These are phyloP conservation scores for Malacoraja senta DNA, from an alignment of 2,797 vertebrate genomes.

Conservation along the genomic window DNA sequence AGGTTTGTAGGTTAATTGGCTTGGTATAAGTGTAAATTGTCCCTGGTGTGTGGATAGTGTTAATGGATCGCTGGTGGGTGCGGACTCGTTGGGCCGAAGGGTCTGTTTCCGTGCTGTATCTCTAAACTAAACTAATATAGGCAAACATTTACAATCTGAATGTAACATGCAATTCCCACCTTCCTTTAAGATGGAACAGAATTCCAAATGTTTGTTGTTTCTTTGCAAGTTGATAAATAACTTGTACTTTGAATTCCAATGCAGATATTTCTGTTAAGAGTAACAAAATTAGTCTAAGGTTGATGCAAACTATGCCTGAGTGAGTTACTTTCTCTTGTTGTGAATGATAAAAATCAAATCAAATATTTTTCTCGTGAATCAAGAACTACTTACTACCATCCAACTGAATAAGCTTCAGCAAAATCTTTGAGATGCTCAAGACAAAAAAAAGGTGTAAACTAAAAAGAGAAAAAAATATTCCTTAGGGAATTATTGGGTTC, in stretches of 20 bases:
- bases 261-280: too few relatives aligned
- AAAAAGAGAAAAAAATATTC: not conserved
- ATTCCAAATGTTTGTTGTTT: not conserved
- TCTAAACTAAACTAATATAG: not conserved
- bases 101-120: too few relatives aligned
- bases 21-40: too few relatives aligned
- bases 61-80: too few relatives aligned
- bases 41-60: too few relatives aligned
- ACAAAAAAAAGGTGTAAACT: not conserved
- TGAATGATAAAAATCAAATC: not conserved
- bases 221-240: not conserved
- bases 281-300: too few relatives aligned
- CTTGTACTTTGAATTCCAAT: too few relatives aligned
- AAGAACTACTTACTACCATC: not conserved
- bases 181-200: not conserved
- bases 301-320: too few relatives aligned
- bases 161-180: not conserved
- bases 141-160: not conserved
- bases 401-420: not conserved
- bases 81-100: too few relatives aligned
- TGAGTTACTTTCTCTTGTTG: not conserved
- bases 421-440: not conserved
- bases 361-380: not conserved
- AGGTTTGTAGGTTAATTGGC: too few relatives aligned
- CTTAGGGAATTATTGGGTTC: not conserved